Evolutionary conservation across 2,113 vertebrate species (phyloP).

Genomic region (Oenanthe melanoleuca): DNA sequence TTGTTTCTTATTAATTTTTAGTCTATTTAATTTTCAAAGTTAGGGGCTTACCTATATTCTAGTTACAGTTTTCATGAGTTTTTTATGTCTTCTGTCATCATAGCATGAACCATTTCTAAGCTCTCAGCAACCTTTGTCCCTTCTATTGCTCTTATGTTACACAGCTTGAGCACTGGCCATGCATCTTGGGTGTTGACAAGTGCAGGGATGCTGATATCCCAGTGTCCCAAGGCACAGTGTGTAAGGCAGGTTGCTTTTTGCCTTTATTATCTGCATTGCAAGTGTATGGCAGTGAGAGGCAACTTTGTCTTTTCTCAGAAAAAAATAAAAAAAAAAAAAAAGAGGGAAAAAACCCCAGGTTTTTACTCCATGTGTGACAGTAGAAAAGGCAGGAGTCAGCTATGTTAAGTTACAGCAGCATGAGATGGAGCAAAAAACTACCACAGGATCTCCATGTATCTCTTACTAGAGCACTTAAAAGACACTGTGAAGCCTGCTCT

Average conservation of each 20-base stretch:
- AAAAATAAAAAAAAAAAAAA: not conserved
- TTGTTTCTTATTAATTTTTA: not conserved
- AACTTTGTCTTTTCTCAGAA: not conserved
- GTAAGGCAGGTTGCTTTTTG: not conserved
- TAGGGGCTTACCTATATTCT: not conserved
- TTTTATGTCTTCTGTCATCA: not conserved
- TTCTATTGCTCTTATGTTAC: not conserved
- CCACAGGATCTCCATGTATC: not conserved
- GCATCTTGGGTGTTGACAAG: not conserved
- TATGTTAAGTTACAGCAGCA: not conserved
- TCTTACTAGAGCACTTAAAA: not conserved
- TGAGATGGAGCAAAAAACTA: not conserved
- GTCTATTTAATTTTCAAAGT: not conserved
- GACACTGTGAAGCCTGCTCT: not conserved
- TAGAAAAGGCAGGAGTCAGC: not conserved
- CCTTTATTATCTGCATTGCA: not conserved
- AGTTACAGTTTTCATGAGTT: not conserved
- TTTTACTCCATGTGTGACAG: not conserved
- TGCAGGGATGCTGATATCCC: not conserved
- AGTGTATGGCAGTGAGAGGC: not conserved
- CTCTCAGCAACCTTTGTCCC: too few relatives aligned
- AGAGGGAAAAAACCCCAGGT: rapidly evolving
- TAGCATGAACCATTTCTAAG: not conserved
- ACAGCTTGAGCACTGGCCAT: not conserved
- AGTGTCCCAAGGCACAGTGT: not conserved